phyloP scores from a whole-genome alignment of 1,140 invertebrate species.

The Aporrectodea caliginosa region DNA sequence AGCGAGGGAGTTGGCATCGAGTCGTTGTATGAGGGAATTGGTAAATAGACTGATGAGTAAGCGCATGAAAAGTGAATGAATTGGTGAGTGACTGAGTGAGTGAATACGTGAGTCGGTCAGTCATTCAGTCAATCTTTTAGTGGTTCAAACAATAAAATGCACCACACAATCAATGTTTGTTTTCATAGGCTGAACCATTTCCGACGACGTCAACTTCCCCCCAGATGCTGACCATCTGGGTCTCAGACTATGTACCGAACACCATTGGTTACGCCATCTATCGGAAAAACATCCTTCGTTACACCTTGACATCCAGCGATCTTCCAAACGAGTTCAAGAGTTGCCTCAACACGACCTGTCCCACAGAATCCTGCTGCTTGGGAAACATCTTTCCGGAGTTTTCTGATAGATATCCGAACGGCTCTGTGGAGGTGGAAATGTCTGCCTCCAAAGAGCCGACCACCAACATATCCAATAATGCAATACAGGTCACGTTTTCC shows the following conservation, averaged over 20 bases:
- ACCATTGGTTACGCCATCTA: neutral
- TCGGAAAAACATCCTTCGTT: neutral
- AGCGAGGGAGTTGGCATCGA: too few relatives aligned
- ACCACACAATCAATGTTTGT: too few relatives aligned
- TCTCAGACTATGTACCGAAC: neutral
- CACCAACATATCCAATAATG: neutral
- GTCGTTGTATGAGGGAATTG: too few relatives aligned
- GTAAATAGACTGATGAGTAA: too few relatives aligned
- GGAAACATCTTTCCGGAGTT: neutral
- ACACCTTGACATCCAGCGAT: neutral
- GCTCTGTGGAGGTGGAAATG: neutral
- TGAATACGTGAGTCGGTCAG: too few relatives aligned
- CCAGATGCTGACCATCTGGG: neutral
- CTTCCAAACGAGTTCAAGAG: neutral
- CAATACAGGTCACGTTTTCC: neutral
- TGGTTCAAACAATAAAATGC: too few relatives aligned
- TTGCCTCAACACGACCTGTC: neutral
- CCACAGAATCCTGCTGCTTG: neutral
- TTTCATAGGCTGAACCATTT: too few relatives aligned
- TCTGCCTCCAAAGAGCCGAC: neutral
- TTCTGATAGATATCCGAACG: neutral
- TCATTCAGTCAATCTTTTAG: too few relatives aligned
- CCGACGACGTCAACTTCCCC: too few relatives aligned
- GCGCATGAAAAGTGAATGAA: too few relatives aligned
- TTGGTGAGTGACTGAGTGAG: too few relatives aligned